These are phyloP conservation scores for Etheostoma cragini DNA, from an alignment of 2,113 vertebrate genomes.

Conservation along the genomic window DNA sequence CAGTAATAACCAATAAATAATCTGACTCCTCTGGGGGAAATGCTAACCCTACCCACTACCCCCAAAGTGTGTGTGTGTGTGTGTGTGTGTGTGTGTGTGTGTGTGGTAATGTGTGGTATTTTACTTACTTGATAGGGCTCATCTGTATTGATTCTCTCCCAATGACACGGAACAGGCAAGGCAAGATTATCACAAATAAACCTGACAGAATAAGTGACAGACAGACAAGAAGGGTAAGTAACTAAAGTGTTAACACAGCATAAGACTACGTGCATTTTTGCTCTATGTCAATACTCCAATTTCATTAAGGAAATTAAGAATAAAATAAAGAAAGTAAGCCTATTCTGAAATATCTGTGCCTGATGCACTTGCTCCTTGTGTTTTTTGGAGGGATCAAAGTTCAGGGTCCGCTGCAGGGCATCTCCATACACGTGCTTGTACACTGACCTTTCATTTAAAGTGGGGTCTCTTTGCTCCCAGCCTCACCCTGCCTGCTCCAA, in stretches of 20 bases:
- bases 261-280: background rate
- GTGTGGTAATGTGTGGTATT: background rate
- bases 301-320: background rate
- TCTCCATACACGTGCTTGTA: background rate
- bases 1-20: background rate
- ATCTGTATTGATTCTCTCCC: slow-evolving; percentile 94
- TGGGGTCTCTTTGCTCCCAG: background rate
- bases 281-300: background rate
- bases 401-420: background rate
- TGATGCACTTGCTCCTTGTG: background rate
- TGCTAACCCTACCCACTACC: background rate
- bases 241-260: background rate
- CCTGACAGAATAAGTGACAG: slow-evolving; percentile 79
- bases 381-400: background rate
- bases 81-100: background rate
- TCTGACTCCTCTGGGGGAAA: background rate
- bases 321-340: background rate
- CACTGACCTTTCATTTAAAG: background rate
- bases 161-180: slow-evolving; percentile 92
- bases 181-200: slow-evolving; percentile 96
- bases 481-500: background rate
- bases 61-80: background rate
- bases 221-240: slow-evolving; percentile 6
- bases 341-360: background rate
- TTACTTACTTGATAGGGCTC: slow-evolving; percentile 91